Conservation (phyloP, 2,888 invertebrate species). For the Pristionchus entomophagus region DNA sequence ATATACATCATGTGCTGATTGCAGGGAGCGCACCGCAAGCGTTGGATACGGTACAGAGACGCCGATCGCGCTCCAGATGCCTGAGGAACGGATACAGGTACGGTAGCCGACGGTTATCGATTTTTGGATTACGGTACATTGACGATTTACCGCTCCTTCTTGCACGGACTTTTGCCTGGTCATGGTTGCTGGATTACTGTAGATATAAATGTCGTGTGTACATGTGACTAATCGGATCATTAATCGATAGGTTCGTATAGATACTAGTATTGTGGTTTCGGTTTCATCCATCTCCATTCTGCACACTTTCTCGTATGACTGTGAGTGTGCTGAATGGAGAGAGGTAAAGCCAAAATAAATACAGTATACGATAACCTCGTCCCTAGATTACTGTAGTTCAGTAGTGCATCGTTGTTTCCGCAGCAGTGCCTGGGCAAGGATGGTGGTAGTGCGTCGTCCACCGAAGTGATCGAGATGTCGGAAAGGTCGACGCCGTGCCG, state of each 20-base stretch:
- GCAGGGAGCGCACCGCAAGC: constrained; percentile 25
- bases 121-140: neutral
- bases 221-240: neutral
- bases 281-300: no score
- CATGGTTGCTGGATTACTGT: neutral
- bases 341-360: no score
- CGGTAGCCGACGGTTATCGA: constrained; percentile 21
- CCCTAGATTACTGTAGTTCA: neutral
- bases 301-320: no score
- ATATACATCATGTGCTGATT: neutral
- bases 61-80: constrained; percentile 26
- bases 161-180: neutral
- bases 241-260: neutral
- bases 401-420: neutral
- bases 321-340: no score
- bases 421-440: neutral
- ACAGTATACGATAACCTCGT: neutral
- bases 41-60: constrained; percentile 44
- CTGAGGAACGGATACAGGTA: constrained; percentile 47
- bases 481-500: neutral
- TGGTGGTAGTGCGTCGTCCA: neutral
- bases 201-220: constrained; percentile 10
- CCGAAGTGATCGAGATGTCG: neutral
- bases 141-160: neutral
- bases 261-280: no score